A percentile compares a stretch with the other conserved stretches of the same genome.
Evolutionary conservation across 37 sponge, comb jelly and placozoan species (phyloP).

Genomic region (Mnemiopsis leidyi): DNA sequence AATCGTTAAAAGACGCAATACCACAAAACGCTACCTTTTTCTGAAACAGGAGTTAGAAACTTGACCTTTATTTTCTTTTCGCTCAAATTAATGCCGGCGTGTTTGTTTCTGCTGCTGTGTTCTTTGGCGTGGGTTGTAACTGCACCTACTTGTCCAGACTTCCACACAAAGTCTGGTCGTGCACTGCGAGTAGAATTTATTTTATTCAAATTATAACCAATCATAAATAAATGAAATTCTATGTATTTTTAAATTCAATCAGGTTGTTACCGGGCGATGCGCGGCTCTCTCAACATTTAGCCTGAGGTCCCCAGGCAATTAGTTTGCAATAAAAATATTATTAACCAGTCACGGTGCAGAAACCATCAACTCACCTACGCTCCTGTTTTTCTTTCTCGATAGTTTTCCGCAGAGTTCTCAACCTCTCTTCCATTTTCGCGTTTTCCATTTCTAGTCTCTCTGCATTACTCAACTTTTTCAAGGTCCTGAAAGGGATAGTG

Average conservation of each 20-base stretch:
- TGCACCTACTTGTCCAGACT: slow-evolving; percentile 40
- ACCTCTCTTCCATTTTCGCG: slow-evolving; percentile 58
- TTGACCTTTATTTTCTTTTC: slow-evolving; percentile 49
- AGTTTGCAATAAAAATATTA: no score
- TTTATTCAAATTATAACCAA: no score
- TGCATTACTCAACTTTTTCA: slow-evolving; percentile 53
- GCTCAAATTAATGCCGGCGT: neutral
- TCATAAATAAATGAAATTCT: no score
- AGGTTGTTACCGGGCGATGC: no score
- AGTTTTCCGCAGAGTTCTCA: slow-evolving; percentile 5
- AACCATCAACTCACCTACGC: slow-evolving; percentile 17
- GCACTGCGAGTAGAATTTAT: no score
- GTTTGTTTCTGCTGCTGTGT: slow-evolving; percentile 15
- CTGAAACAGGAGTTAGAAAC: slow-evolving; percentile 22
- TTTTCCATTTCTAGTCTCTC: slow-evolving; percentile 41
- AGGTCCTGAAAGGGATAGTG: no score
- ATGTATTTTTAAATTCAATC: no score
- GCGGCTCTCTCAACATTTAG: no score
- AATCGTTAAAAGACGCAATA: no score
- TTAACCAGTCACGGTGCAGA: no score
- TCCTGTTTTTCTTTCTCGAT: slow-evolving; percentile 50
- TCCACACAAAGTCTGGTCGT: neutral
- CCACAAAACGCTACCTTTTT: no score
- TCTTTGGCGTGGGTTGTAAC: slow-evolving; percentile 9
- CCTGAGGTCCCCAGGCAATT: no score